phyloP scores from a whole-genome alignment of 2,888 invertebrate genomes.

The Zhengitettix transpicula region DNA sequence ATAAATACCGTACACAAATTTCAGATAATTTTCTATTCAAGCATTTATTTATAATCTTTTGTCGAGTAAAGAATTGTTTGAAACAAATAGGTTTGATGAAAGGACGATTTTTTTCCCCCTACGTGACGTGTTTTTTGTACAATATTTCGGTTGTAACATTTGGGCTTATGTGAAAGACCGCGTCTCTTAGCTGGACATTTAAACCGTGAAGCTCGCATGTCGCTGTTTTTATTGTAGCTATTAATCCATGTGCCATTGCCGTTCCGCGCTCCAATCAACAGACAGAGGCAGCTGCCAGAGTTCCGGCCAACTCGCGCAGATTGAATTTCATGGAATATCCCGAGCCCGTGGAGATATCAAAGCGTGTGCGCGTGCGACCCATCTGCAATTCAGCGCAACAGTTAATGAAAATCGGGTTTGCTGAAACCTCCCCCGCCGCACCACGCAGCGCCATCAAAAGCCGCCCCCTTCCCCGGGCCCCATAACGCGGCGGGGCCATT shows the following conservation, averaged over 20 bases:
- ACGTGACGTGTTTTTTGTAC: too few species aligned
- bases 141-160: too few species aligned
- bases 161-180: too few species aligned
- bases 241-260: too few species aligned
- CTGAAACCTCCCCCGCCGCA: background rate
- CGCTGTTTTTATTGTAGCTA: background rate
- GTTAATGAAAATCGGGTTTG: constrained; percentile 26
- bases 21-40: too few species aligned
- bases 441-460: background rate
- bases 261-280: background rate
- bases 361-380: constrained; percentile 4
- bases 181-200: too few species aligned
- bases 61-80: too few species aligned
- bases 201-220: too few species aligned
- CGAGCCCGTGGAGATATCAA: background rate
- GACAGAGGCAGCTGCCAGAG: background rate
- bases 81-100: too few species aligned
- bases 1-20: too few species aligned
- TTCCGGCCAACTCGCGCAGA: background rate
- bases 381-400: constrained; percentile 11
- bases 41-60: too few species aligned
- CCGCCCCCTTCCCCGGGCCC: background rate
- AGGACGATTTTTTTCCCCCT: too few species aligned
- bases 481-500: background rate
- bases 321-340: background rate